Percentiles rank a stretch among this genome's conserved stretches.
Evolutionary conservation across 2,113 vertebrate species (phyloP).

Genomic region (Pluvialis apricaria): DNA sequence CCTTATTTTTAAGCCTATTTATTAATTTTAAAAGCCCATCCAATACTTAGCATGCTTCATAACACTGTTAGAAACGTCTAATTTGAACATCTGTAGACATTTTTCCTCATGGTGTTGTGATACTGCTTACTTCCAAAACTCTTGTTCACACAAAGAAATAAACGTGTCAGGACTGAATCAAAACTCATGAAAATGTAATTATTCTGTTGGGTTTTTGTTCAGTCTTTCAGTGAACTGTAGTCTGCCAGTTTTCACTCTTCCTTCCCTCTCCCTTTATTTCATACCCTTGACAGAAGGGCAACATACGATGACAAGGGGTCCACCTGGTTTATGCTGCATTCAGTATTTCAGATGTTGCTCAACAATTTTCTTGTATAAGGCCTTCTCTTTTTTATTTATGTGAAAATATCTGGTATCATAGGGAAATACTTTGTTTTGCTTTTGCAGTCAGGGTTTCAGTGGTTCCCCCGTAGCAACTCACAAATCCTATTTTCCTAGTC

Average conservation of each 20-base stretch:
- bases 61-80: neutral
- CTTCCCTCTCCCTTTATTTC: neutral
- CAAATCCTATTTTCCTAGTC: neutral
- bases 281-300: neutral
- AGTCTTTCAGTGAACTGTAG: neutral
- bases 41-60: neutral
- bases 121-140: neutral
- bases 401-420: neutral
- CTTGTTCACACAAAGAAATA: neutral
- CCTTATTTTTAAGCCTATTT: neutral
- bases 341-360: neutral
- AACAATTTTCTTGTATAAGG: neutral
- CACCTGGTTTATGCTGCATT: neutral
- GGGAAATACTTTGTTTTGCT: neutral
- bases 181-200: neutral
- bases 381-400: neutral
- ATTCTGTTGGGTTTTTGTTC: neutral
- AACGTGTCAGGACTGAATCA: neutral
- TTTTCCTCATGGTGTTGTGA: neutral
- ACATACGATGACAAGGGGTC: neutral
- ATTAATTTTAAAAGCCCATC: neutral
- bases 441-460: neutral
- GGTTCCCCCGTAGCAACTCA: neutral
- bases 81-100: neutral
- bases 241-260: neutral